Conservation (phyloP, 2,113 vertebrate genomes). For the Hylia prasina region DNA sequence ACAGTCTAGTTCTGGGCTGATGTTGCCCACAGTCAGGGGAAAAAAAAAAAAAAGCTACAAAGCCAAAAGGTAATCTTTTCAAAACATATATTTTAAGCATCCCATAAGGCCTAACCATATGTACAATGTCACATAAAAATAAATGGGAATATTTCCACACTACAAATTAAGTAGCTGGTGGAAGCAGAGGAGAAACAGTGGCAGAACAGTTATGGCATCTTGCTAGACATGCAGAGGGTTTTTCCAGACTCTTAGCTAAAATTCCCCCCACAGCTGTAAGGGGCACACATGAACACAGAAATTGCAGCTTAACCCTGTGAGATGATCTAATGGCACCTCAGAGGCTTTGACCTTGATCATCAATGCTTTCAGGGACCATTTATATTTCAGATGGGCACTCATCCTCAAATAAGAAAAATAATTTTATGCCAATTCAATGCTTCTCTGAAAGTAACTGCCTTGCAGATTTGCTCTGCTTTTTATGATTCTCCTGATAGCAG, state of each 20-base stretch:
- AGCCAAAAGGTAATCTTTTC: conserved; percentile 12
- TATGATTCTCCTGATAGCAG: not conserved
- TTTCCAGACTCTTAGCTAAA: not conserved
- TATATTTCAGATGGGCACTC: not conserved
- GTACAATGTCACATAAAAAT: conserved; percentile 7
- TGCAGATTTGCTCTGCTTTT: not conserved
- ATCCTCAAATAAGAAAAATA: not conserved
- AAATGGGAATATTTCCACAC: conserved; percentile 6
- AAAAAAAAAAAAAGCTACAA: not conserved
- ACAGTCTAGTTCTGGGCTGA: conserved; percentile 9
- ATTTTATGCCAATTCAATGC: not conserved
- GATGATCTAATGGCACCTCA: not conserved
- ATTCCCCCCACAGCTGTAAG: not conserved
- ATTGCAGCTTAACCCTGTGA: not conserved
- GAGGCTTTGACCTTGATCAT: not conserved
- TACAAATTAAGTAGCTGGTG: conserved; percentile 23
- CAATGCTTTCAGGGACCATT: not conserved
- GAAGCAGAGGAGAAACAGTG: not conserved
- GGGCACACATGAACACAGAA: not conserved
- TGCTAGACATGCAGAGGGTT: not conserved
- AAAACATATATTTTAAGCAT: conserved; percentile 42
- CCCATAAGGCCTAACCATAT: conserved; percentile 7
- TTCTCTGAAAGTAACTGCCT: not conserved
- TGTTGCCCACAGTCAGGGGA: conserved; percentile 3
- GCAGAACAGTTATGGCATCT: not conserved